Percentiles rank a stretch among this genome's conserved stretches.
Conservation (phyloP, 2,888 invertebrate genomes). For the Limnephilus rhombicus region DNA sequence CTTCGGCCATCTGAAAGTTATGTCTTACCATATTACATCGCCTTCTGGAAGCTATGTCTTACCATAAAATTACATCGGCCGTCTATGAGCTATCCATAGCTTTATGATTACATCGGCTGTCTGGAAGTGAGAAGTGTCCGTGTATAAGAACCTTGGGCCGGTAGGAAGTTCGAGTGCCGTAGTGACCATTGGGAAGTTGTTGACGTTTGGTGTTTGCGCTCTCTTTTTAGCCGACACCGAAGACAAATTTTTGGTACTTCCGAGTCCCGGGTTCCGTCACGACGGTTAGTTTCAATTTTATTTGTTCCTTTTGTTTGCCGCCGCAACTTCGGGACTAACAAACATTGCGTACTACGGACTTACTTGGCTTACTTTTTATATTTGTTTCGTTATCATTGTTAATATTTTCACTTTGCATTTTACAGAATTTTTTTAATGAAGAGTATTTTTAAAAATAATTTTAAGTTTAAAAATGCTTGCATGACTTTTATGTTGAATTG, state of each 20-base stretch:
- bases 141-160: background rate
- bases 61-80: background rate
- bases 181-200: background rate
- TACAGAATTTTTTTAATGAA: background rate
- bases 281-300: conserved; percentile 73
- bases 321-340: conserved; percentile 8
- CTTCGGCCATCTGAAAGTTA: too few relatives aligned
- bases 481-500: background rate
- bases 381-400: background rate
- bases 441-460: background rate
- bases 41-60: background rate
- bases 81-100: background rate
- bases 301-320: conserved; percentile 53
- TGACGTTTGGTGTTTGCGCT: conserved; percentile 27
- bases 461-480: background rate
- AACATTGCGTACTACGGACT: conserved; percentile 1
- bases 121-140: background rate
- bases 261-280: conserved; percentile 77
- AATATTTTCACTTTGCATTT: background rate
- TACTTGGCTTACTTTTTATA: background rate
- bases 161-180: background rate
- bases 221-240: conserved; percentile 61
- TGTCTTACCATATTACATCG: too few relatives aligned
- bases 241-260: conserved; percentile 75
- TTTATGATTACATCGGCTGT: background rate